Conservation (phyloP, 2,888 invertebrate genomes). For the Osmoderma eremita region DNA sequence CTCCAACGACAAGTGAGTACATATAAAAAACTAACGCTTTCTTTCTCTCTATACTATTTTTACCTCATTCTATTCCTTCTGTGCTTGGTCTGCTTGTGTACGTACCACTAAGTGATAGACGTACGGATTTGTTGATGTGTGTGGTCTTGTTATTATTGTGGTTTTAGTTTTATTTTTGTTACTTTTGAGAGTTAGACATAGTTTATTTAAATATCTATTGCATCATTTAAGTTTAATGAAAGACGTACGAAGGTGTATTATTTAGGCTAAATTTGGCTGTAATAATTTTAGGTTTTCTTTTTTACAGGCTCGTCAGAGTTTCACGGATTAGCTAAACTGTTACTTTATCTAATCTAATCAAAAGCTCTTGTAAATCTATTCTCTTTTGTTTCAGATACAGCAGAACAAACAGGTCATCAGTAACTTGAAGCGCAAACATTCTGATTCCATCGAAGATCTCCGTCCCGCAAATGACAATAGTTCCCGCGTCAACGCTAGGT, state of each 20-base stretch:
- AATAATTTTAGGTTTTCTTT: constrained; percentile 24
- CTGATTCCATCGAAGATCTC: constrained; percentile 62
- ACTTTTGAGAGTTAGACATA: constrained; percentile 6
- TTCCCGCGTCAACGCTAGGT: constrained; percentile 81
- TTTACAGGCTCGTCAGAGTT: constrained; percentile 22
- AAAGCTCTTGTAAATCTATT: constrained; percentile 39
- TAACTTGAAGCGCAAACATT: constrained; percentile 82
- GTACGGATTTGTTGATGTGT: constrained; percentile 28
- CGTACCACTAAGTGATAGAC: constrained; percentile 10
- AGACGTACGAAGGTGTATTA: constrained; percentile 15
- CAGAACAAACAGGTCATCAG: constrained; percentile 93
- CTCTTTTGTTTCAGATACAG: constrained; percentile 79
- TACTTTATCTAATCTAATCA: not conserved
- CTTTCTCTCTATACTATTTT: constrained; percentile 36
- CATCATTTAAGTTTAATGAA: constrained; percentile 22
- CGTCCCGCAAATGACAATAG: constrained; percentile 58
- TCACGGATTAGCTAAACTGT: constrained; percentile 7
- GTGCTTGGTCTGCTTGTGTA: constrained; percentile 36
- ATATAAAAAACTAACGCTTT: constrained; percentile 43
- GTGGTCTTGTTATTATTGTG: constrained; percentile 27
- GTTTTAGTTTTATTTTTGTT: constrained; percentile 19
- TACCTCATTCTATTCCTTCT: constrained; percentile 25
- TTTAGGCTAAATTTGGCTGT: constrained; percentile 27
- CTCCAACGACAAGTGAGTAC: constrained; percentile 94
- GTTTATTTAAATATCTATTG: constrained; percentile 7